A percentile compares a stretch with the other conserved stretches of the same genome.
phyloP scores from a whole-genome alignment of 2,113 vertebrate species.

The Cinclus mexicanus region DNA sequence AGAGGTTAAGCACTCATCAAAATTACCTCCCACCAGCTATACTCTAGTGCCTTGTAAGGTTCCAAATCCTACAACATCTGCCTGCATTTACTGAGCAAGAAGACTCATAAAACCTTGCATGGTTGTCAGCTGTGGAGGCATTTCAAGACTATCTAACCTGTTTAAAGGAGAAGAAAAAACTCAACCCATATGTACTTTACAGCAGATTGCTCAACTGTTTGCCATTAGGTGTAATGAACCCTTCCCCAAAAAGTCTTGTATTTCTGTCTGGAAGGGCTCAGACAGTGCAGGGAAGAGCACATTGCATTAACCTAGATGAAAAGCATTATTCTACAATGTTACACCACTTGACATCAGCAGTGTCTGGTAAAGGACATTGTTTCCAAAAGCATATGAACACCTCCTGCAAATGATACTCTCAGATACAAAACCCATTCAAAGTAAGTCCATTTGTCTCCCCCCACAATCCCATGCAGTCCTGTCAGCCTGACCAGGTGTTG shows the following conservation, averaged over 20 bases:
- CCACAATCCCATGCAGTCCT: not conserved
- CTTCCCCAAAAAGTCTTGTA: conserved; percentile 19
- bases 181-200: conserved; percentile 23
- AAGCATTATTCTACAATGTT: not conserved
- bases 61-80: conserved; percentile 67
- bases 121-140: conserved; percentile 50
- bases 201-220: conserved; percentile 44
- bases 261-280: conserved; percentile 40
- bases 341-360: not conserved
- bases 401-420: not conserved
- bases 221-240: conserved; percentile 39
- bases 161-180: conserved; percentile 24
- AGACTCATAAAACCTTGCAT: conserved; percentile 55
- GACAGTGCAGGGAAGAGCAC: conserved; percentile 11
- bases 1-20: conserved; percentile 67
- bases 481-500: not conserved
- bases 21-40: conserved; percentile 65
- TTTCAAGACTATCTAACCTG: conserved; percentile 7
- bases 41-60: conserved; percentile 47
- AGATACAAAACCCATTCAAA: not conserved
- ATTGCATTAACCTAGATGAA: not conserved
- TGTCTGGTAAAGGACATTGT: not conserved
- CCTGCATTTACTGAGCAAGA: conserved; percentile 40
- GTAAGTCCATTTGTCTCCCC: not conserved
- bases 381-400: not conserved